phyloP scores from a whole-genome alignment of 2,797 vertebrate species.

The Aselliscus stoliczkanus region DNA sequence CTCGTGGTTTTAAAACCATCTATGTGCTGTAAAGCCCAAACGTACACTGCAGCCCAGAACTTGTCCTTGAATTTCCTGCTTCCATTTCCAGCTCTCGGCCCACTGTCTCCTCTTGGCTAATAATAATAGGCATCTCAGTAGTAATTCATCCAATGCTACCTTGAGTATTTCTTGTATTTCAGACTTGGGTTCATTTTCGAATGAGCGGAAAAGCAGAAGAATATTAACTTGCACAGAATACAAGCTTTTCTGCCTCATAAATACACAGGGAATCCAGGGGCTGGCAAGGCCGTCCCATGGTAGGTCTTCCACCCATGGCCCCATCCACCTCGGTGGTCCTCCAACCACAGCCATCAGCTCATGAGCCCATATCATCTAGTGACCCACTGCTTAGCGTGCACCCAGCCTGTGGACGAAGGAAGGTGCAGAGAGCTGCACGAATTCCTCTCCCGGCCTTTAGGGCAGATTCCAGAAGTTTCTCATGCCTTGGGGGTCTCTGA shows the following conservation, averaged over 20 bases:
- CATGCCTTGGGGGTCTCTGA: neutral
- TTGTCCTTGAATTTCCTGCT: neutral
- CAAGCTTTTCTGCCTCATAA: neutral
- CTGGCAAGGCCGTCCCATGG: accelerated
- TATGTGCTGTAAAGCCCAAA: too few species aligned
- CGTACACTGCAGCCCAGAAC: neutral
- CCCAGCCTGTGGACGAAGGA: neutral
- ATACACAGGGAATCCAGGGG: neutral
- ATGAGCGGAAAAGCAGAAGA: neutral
- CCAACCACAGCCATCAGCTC: neutral
- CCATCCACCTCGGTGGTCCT: too few species aligned
- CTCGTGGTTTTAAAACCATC: neutral
- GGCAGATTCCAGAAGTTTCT: neutral
- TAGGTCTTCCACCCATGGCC: neutral
- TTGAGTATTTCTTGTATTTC: neutral
- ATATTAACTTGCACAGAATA: too few species aligned
- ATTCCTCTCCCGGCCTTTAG: neutral
- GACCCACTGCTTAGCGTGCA: too few species aligned
- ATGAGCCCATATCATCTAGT: neutral
- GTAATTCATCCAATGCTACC: neutral
- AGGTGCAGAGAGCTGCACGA: neutral
- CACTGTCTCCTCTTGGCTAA: neutral
- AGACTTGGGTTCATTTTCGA: neutral
- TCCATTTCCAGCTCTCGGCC: neutral
- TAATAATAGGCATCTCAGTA: neutral